phyloP scores from a whole-genome alignment of 2,888 invertebrate species.

The Drosophila acutilabella region DNA sequence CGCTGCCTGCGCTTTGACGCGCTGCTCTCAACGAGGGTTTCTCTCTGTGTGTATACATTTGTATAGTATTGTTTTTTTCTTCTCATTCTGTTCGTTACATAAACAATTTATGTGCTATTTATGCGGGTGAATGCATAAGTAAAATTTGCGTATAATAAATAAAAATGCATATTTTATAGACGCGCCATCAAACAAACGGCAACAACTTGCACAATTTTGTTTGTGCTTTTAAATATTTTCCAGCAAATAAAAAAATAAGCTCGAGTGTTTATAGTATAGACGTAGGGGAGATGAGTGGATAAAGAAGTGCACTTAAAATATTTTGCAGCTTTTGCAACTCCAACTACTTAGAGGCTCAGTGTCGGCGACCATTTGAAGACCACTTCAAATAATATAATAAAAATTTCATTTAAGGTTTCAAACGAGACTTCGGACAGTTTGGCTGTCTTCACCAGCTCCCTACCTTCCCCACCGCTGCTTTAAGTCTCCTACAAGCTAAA shows the following conservation, averaged over 20 bases:
- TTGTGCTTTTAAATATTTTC: slow-evolving; percentile 33
- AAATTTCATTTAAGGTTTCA: slow-evolving; percentile 61
- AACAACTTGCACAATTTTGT: slow-evolving; percentile 30
- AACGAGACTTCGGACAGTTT: slow-evolving; percentile 1
- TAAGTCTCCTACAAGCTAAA: slow-evolving; percentile 26
- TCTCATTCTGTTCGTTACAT: slow-evolving; percentile 34
- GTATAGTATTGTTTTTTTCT: slow-evolving; percentile 34
- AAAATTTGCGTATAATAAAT: slow-evolving; percentile 67
- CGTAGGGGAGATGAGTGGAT: not conserved
- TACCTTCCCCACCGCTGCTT: not conserved
- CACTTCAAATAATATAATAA: slow-evolving; percentile 71
- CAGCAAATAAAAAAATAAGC: slow-evolving; percentile 24
- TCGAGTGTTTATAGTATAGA: not conserved
- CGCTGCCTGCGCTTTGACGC: slow-evolving; percentile 35
- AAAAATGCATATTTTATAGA: slow-evolving; percentile 66
- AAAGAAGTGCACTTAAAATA: slow-evolving; percentile 30
- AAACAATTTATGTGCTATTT: slow-evolving; percentile 59
- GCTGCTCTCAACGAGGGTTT: slow-evolving; percentile 30
- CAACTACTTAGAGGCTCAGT: slow-evolving; percentile 46
- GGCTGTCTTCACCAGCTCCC: not conserved
- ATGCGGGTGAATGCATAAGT: slow-evolving; percentile 74
- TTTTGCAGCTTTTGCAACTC: slow-evolving; percentile 43
- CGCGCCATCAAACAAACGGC: slow-evolving; percentile 20
- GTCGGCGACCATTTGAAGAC: slow-evolving; percentile 43
- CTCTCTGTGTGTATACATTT: slow-evolving; percentile 17